Base-by-base conservation (phyloP, 2,888 invertebrate species). In the Taenaris catops region DNA sequence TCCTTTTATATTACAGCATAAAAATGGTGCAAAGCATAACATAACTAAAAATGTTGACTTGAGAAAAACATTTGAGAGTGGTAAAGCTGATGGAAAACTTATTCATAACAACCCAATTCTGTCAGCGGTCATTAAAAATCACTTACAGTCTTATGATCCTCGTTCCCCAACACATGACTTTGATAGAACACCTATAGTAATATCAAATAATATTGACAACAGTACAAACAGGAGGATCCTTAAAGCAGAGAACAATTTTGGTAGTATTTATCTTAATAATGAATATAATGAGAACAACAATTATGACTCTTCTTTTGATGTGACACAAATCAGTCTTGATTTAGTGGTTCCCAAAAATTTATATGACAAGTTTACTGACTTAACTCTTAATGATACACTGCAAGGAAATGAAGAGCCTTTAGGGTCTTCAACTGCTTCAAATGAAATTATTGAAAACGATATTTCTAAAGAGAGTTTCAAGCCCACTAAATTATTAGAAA, bases 111-210 rank as follows among this genome's bases (percentile, higher is more conserved):
- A 84, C 53, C 87, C 87, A 1, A 81, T 84, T 32, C 58, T 87
- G 3, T 78, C 83, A 20, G 83, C 86, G 33, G 79, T 87, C 25
- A 83, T 87, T 41, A 84, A 78, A 44, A 84, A 75, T 44, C 84
- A 86, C 48, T 61, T 87, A 25, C 80, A 83, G 38, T 80, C 79
- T 4, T 86, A 83, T 53, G 87, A 91, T 55, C 90, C 90, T 14
- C 76, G 90, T 18, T 90, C 90, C 1, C 90, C 90, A 10, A 81
- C 89, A 25, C 74, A 80, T 38, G 90, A 90, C 37, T 89, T 90
- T 66, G 81, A 86, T 39, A 71, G 90, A 34, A 90, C 90, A n/a
- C 90, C 90, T 8, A 88, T 90, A 35, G 59, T 83, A 21, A 63
- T 86, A 52, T 23, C 65, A 7, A 45, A 63, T 23, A 63, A 69